Conservation (phyloP, 2,113 vertebrate genomes). For the Acinonyx jubatus region DNA sequence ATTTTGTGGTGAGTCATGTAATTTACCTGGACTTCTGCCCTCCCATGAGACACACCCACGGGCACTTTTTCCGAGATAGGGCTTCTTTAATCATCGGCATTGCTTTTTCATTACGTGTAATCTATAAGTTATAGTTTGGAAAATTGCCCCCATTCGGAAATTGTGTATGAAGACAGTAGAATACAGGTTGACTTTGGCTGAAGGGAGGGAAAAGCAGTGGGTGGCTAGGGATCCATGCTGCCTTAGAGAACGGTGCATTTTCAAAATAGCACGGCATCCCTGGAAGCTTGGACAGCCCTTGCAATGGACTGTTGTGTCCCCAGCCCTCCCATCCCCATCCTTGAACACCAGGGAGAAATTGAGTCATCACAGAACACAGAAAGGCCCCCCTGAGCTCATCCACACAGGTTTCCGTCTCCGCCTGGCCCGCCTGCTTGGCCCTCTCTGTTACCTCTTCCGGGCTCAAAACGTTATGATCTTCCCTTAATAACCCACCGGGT, state of each 20-base stretch:
- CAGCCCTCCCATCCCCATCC: not conserved
- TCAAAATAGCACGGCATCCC: not conserved
- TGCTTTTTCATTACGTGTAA: not conserved
- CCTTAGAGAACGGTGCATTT: not conserved
- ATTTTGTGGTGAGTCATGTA: not conserved
- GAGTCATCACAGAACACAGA: not conserved
- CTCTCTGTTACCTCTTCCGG: not conserved
- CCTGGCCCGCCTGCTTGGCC: not conserved
- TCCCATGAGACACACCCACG: not conserved
- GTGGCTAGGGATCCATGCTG: not conserved
- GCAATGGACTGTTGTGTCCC: not conserved
- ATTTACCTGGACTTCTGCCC: not conserved
- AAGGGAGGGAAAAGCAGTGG: not conserved
- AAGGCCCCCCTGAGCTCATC: not conserved
- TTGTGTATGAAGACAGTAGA: not conserved
- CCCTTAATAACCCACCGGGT: not conserved
- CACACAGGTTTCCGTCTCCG: not conserved
- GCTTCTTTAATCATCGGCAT: not conserved
- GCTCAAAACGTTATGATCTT: not conserved
- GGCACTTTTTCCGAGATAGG: not conserved
- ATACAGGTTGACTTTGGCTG: not conserved
- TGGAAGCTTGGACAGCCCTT: not conserved
- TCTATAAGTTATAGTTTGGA: conserved; percentile 12
- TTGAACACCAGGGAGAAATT: not conserved
- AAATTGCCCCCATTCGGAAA: conserved; percentile 38